Base-by-base conservation (phyloP, 53 echinoderm and acorn worm genomes). In the Actinopyga echinites region DNA sequence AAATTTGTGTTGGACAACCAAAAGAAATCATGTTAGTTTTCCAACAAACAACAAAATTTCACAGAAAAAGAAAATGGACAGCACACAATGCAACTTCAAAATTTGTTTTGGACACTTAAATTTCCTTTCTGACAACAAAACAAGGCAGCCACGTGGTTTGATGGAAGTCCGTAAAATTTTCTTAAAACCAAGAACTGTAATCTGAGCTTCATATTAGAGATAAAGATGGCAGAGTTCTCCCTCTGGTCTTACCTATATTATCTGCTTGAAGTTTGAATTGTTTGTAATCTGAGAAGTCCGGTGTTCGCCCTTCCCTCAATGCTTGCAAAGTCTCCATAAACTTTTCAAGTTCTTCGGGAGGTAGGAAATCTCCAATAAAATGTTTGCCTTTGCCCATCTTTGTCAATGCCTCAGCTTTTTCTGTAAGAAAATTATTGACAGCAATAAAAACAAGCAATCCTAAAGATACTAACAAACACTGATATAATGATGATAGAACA, bases 221-320 rank as follows among this genome's bases (percentile, higher is more conserved):
- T 25, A 45, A 69, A 2, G 5, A 35, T 2, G 17, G 17, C 49
- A 49, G 49, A 49, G 17, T 5, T 49, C 40, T 68, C 3, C 28
- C 21, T 15, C 3, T 67, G 17, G 17, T 12, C 75, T 67, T 83
- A 95, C 97, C 97, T 57, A 97, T 97, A 38, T 97, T 97, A 55
- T 97, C 97, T 33, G 93, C 94, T 56, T 97, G 91, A 8, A 97
- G 66, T 82, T 97, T 97, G 83, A 93, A 97, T 74, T 97, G 90
- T 84, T 93, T 94, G 89, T 97, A 97, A 54, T 97, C 97, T 7
- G 97, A 97, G 85, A 90, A 94, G 79, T 97, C 97, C 59, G 97
- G 97, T 19, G 94, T 94, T 20, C 97, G 75, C 12, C 97, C 97
- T 77, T 97, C 97, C 80, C 90, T 90, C 54, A 97, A 62, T 1